These are phyloP conservation scores for Podocnemis expansa DNA, from an alignment of 2,113 vertebrate species.

Conservation along the genomic window DNA sequence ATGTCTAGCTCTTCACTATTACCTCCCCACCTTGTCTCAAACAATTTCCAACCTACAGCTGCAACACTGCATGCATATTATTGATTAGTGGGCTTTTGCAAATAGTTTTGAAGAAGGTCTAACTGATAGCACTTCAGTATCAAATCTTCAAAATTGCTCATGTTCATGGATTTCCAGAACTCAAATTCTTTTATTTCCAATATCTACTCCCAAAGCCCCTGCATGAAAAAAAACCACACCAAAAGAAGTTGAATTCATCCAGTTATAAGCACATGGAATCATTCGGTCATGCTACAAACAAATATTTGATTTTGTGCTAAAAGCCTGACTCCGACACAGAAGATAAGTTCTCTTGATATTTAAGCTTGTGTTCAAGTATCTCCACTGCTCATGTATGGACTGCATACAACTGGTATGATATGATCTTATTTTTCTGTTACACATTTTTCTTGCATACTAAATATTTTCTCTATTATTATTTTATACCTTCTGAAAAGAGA, in stretches of 20 bases:
- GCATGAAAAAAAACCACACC: not conserved
- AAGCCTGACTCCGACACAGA: slow-evolving; percentile 14
- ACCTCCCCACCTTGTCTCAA: not conserved
- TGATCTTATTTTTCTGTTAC: slow-evolving; percentile 10
- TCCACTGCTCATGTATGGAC: slow-evolving; percentile 9
- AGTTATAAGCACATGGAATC: not conserved
- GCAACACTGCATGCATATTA: not conserved
- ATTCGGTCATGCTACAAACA: not conserved
- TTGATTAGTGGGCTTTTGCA: not conserved
- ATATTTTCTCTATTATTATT: not conserved
- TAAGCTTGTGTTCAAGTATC: slow-evolving; percentile 14
- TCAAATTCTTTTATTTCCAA: not conserved
- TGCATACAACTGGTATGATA: not conserved
- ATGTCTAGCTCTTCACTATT: not conserved
- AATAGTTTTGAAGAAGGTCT: rapidly evolving
- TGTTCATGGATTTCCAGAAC: not conserved
- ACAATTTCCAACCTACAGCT: not conserved
- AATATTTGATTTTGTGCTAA: not conserved
- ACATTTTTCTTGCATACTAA: not conserved
- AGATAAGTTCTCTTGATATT: slow-evolving; percentile 29
- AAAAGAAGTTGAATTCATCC: not conserved
- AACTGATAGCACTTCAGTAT: not conserved
- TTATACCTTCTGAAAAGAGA: not conserved
- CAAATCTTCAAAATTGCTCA: not conserved
- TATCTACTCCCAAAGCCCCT: not conserved